phyloP scores from a whole-genome alignment of 2,797 vertebrate genomes.

The Lutjanus campechanus region DNA sequence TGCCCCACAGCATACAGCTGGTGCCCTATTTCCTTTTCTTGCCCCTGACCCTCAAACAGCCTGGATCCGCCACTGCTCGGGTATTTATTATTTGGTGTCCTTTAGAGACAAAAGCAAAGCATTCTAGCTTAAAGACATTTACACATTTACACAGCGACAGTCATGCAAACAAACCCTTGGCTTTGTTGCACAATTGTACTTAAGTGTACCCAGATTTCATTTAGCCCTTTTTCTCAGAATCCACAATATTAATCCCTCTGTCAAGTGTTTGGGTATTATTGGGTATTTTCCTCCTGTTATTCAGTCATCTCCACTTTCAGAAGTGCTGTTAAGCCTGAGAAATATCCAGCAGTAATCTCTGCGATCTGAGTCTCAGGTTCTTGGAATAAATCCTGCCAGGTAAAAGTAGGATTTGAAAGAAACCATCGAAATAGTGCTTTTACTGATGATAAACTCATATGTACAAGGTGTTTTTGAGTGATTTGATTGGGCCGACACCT shows the following conservation, averaged over 20 bases:
- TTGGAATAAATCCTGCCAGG: neutral
- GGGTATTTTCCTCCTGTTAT: neutral
- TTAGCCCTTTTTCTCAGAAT: conserved; percentile 13
- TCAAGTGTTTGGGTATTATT: neutral
- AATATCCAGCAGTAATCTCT: neutral
- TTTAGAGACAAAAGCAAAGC: neutral
- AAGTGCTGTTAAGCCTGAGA: neutral
- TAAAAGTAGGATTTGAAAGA: conserved; percentile 2
- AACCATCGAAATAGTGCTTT: neutral
- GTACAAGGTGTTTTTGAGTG: neutral
- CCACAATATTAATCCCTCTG: neutral
- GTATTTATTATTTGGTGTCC: neutral
- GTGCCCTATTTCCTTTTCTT: too few species aligned
- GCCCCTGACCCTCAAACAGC: too few species aligned
- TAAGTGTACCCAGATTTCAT: neutral
- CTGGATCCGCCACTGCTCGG: too few species aligned
- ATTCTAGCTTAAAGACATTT: neutral
- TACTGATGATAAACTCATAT: neutral
- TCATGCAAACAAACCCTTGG: neutral
- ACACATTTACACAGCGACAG: neutral
- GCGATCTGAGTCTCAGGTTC: neutral
- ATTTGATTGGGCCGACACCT: conserved; percentile 3
- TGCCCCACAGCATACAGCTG: too few species aligned
- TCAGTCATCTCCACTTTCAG: neutral
- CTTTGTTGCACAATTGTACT: neutral